A percentile compares a stretch with the other conserved stretches of the same genome.
Conservation (phyloP, 2,888 invertebrate genomes). For the Carpatolechia fugitivella region DNA sequence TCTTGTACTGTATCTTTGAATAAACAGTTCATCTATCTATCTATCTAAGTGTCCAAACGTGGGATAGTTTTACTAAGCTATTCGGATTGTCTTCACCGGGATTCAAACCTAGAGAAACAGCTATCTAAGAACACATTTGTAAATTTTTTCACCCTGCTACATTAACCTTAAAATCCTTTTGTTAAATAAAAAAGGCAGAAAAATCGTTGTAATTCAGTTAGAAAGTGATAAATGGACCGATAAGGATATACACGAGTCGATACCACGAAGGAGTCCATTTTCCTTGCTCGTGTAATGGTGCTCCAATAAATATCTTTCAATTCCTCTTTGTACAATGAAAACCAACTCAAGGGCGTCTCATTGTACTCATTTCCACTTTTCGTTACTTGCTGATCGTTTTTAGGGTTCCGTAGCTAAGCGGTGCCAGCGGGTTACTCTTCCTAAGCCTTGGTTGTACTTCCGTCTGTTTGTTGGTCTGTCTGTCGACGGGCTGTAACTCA, state of each 20-base stretch:
- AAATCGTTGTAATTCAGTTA: constrained; percentile 18
- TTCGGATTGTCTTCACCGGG: too few species aligned
- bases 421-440: too few species aligned
- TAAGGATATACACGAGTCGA: constrained; percentile 16
- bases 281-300: constrained; percentile 11
- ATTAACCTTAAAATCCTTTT: not conserved
- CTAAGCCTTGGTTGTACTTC: too few species aligned
- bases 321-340: constrained; percentile 15
- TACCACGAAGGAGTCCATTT: constrained; percentile 13
- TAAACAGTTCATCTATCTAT: too few species aligned
- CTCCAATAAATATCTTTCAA: constrained; percentile 16
- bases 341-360: constrained; percentile 5
- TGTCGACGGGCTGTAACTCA: too few species aligned
- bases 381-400: not conserved
- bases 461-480: too few species aligned
- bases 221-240: constrained; percentile 12
- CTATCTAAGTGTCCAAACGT: too few species aligned
- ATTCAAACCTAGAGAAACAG: too few species aligned
- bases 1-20: too few species aligned
- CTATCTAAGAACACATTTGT: not conserved
- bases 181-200: not conserved
- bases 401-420: too few species aligned
- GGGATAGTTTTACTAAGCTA: too few species aligned
- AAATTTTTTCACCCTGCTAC: too few species aligned
- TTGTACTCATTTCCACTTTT: not conserved